Evolutionary conservation across 2,113 vertebrate genomes (phyloP), one percentile per base, ranked within the genome.

Genomic region (Myodes glareolus): DNA sequence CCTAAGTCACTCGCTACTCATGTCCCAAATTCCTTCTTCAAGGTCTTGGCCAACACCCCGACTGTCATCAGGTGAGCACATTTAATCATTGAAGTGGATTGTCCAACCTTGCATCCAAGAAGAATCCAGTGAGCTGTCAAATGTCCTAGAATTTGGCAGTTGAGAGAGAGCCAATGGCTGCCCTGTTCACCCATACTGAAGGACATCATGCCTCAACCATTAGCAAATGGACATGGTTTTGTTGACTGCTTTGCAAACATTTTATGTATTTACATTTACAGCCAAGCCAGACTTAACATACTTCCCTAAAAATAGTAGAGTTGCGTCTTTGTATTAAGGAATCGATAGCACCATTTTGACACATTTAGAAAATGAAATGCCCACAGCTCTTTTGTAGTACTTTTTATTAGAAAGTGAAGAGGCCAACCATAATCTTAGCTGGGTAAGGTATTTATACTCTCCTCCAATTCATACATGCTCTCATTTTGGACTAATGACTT

Each of bases 261-360:
- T 88, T 94, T 96, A 88, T 96, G 4, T 94, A 92, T 96, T 95
- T 97, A 97, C 94, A 97, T 91, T 70, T 81, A 87, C 75, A 87
- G 39, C 67, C 72, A 95, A 67, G 81, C 86, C 91, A 92, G 45
- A 78, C 85, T 94, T 95, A 50, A 92, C 50, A 91, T 72, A 47
- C 70, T 95, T 91, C 85, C 76, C 92, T 92, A 91, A 95, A 96
- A 96, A 95, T 85, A 94, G 21, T 67, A 5, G 92, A 82, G 47
- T 81, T 33, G 77, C 12, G 73, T 85, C 88, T 96, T 90, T 92
- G 50, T 93, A 90, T 88, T 68, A 96, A 96, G 92, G 78, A 97
- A 85, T 97, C 72, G 61, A 93, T 97, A 97, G 98, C 98, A 98
- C 97, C 96, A 84, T 97, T 94, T 95, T 92, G 95, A 92, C 73